A percentile compares a stretch with the other conserved stretches of the same genome.
Evolutionary conservation across 2,113 vertebrate genomes (phyloP).

Genomic region (Pseudois nayaur): DNA sequence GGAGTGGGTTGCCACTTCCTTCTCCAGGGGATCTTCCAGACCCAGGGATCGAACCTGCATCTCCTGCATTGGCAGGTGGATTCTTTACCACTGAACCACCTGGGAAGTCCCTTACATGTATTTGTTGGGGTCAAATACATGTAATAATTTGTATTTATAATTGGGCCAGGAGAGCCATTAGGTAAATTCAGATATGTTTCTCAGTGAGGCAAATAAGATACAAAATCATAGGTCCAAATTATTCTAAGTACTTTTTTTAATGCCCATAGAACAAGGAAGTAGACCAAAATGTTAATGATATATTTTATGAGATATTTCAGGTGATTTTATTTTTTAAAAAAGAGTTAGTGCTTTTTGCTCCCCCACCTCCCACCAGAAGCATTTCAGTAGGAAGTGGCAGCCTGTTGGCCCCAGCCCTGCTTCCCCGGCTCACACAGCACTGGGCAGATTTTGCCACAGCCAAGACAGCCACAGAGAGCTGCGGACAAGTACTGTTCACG

Average conservation of each 20-base stretch:
- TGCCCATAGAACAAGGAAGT: neutral
- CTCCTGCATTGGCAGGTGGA: neutral
- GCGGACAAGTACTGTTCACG: fast-evolving
- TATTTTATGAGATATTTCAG: neutral
- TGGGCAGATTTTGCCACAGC: neutral
- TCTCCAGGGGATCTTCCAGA: neutral
- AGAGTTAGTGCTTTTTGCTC: neutral
- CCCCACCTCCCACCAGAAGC: neutral
- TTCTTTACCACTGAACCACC: neutral
- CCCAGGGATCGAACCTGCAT: neutral
- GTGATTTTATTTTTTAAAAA: neutral
- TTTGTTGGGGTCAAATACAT: neutral
- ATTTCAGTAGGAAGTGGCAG: neutral
- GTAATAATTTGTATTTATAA: neutral
- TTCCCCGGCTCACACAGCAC: neutral
- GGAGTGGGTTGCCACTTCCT: neutral
- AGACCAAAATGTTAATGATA: neutral
- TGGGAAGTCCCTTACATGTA: neutral
- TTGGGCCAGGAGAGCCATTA: neutral
- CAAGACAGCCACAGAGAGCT: neutral
- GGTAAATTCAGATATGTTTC: neutral
- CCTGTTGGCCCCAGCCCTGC: neutral
- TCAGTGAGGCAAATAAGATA: neutral
- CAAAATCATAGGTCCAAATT: neutral
- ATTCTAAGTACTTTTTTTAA: neutral